Base-by-base conservation (phyloP, 2,113 vertebrate genomes). In the Alethe diademata region DNA sequence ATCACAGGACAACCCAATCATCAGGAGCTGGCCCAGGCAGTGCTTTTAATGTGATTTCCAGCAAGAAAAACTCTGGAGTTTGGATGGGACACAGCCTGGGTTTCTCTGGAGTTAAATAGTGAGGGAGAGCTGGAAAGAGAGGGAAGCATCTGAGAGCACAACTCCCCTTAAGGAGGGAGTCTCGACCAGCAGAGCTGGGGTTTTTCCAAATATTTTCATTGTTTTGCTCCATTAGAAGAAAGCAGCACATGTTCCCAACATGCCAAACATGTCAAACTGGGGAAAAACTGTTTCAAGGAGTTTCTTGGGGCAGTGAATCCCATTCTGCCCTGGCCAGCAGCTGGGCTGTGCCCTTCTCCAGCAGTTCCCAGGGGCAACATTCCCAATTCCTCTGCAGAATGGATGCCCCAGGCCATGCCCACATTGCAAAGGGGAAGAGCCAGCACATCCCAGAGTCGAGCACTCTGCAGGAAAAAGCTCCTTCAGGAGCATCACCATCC, bases 391-490 rank as follows among this genome's bases (percentile, higher is more conserved):
- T n/a, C 33, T 18, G 16, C 42, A 60, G 72, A 42, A 40, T 5
- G 8, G 20, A 36, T 58, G 51, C 20, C 28, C 82, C 8, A 5
- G 5, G 43, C 33, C 8, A 1, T 8, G 42, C 19, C 43, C 53
- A 12, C 6, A 0, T 35, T 40, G 45, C 80, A 61, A 20, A 45
- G 1, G 2, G 51, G 65, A 78, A 45, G 11, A 67, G 35, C 5
- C 8, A n/a, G 24, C 14, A 7, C 2, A 0, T 26, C 36, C 31
- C 9, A 0, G 22, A 24, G 42, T 3, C 0, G 1, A 14, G 19
- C 9, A 23, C 9, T 50, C 61, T 14, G 38, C 15, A 48, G 31
- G 20, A 14, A 67, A 80, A 75, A 6, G 12, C 23, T 80, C 28
- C 60, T 42, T 12, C 12, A 4, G 0, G 4, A 48, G 48, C 33